Conservation (phyloP, 2,113 vertebrate species). For the Bubo bubo region DNA sequence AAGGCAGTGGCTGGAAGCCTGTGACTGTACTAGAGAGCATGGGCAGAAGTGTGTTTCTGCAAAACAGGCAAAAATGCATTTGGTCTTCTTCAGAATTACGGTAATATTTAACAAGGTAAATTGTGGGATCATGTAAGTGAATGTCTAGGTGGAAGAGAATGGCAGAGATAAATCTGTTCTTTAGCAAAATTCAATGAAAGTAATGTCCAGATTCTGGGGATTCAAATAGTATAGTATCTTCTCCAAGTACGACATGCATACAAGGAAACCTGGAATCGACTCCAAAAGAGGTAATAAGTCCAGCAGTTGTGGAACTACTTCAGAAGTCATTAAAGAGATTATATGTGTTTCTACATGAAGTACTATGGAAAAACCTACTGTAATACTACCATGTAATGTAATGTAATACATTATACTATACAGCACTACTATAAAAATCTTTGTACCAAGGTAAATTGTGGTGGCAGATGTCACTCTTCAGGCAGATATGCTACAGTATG, state of each 20-base stretch:
- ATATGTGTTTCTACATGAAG: not conserved
- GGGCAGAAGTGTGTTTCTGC: not conserved
- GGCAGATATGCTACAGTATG: not conserved
- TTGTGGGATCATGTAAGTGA: not conserved
- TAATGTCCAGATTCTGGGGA: not conserved
- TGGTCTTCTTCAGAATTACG: accelerated
- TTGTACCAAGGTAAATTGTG: not conserved
- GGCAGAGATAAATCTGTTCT: not conserved
- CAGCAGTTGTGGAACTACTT: not conserved
- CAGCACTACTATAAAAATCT: not conserved
- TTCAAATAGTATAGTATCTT: not conserved
- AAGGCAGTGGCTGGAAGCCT: not conserved
- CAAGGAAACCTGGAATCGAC: not conserved
- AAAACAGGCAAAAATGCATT: not conserved
- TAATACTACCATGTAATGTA: not conserved
- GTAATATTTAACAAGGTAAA: not conserved
- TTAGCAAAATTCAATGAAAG: not conserved
- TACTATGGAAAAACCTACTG: not conserved
- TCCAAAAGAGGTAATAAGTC: not conserved
- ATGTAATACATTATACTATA: not conserved
- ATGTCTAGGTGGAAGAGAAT: not conserved
- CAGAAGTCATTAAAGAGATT: not conserved
- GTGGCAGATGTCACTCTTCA: not conserved
- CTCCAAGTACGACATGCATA: not conserved
- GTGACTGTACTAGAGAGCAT: not conserved